phyloP scores from a whole-genome alignment of 2,797 vertebrate genomes.

The Chiloscyllium punctatum region DNA sequence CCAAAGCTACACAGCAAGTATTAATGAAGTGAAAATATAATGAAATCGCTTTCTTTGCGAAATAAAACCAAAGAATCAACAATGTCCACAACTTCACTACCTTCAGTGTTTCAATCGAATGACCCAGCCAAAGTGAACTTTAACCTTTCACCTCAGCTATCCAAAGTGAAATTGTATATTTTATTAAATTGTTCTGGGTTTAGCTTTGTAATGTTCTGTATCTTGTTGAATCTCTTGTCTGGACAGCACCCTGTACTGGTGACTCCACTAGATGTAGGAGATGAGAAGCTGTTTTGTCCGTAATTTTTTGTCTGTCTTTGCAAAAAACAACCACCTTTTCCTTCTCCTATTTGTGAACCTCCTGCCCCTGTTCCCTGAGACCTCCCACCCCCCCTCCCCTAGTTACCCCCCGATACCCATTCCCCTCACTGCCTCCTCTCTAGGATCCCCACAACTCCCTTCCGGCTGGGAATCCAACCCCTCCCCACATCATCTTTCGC shows the following conservation, averaged over 20 bases:
- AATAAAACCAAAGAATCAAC: constrained; percentile 28
- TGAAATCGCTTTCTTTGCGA: constrained; percentile 24
- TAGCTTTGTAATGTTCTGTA: constrained; percentile 35
- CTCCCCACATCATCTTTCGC: not conserved
- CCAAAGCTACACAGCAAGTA: constrained; percentile 20
- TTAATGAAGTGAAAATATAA: constrained; percentile 8
- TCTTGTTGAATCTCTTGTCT: not conserved
- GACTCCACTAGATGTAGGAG: not conserved
- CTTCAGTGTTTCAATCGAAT: constrained; percentile 31
- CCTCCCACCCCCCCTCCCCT: not conserved
- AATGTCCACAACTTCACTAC: constrained; percentile 29
- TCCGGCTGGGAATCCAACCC: no score
- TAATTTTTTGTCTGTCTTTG: not conserved
- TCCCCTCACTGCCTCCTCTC: not conserved
- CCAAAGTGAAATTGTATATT: constrained; percentile 36
- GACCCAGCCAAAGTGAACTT: constrained; percentile 33
- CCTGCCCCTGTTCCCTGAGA: not conserved
- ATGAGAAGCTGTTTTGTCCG: constrained; percentile 22
- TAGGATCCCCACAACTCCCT: no score
- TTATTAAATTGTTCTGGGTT: constrained; percentile 29
- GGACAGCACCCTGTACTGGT: not conserved
- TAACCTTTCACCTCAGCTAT: constrained; percentile 34
- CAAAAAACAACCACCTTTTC: not conserved
- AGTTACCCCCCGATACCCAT: no score
- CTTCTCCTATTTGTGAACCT: not conserved